These are phyloP conservation scores for Microcebus griseorufus DNA, from an alignment of 2,113 vertebrate species.

Conservation along the genomic window DNA sequence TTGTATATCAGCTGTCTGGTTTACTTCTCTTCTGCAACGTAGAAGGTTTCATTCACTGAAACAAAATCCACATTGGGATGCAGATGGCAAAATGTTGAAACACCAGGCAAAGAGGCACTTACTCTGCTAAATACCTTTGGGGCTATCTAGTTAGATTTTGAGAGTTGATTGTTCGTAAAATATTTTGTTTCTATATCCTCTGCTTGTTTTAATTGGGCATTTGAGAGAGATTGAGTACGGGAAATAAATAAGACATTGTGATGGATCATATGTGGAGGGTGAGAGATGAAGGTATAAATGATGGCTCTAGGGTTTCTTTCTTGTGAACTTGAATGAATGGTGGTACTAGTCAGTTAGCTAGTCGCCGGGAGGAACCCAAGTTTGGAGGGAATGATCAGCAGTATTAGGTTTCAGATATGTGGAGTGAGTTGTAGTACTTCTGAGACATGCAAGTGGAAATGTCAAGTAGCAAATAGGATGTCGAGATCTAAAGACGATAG, in stretches of 20 bases:
- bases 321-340: neutral
- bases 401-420: neutral
- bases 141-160: neutral
- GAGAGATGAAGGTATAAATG: neutral
- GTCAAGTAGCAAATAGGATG: no score
- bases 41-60: neutral
- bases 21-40: neutral
- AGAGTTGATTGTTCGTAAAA: neutral
- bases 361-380: no score
- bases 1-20: neutral
- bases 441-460: neutral
- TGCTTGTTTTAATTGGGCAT: neutral
- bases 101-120: neutral
- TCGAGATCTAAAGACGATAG: no score
- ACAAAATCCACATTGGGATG: neutral
- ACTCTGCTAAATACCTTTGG: neutral
- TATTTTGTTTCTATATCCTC: neutral
- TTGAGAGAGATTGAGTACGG: neutral
- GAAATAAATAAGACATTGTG: neutral
- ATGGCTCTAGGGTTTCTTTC: neutral
- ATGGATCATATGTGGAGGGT: neutral
- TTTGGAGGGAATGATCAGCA: neutral
- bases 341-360: no score
- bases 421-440: neutral
- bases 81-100: neutral